Evolutionary conservation across 2,888 invertebrate species (phyloP).

Genomic region (Drosophila anomelani): DNA sequence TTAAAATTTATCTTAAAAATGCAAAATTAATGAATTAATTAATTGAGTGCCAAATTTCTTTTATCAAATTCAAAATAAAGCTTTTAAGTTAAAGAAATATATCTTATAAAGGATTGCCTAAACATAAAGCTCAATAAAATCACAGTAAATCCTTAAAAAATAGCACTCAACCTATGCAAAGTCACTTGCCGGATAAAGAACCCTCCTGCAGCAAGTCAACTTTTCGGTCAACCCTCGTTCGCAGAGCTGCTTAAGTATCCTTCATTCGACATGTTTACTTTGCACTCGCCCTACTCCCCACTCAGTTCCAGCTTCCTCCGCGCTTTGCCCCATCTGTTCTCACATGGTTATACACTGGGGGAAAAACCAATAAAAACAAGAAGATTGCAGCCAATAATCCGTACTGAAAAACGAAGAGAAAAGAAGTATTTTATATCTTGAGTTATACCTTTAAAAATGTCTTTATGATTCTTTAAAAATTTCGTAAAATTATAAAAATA

Average conservation of each 20-base stretch:
- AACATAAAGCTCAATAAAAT: too few relatives aligned
- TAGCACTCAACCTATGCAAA: neutral
- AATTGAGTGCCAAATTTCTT: too few relatives aligned
- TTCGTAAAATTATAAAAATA: neutral
- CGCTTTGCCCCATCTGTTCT: neutral
- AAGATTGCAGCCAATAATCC: neutral
- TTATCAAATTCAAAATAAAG: too few relatives aligned
- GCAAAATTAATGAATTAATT: too few relatives aligned
- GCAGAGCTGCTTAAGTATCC: slow-evolving; percentile 42
- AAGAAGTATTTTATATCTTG: too few relatives aligned
- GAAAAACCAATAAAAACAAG: neutral
- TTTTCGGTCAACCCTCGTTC: slow-evolving; percentile 41
- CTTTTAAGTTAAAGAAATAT: too few relatives aligned
- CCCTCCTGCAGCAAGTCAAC: slow-evolving; percentile 12
- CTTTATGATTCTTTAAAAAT: too few relatives aligned
- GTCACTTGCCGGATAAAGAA: slow-evolving; percentile 6
- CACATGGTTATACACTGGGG: slow-evolving; percentile 44
- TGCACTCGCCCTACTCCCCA: slow-evolving; percentile 40
- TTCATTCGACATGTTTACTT: slow-evolving; percentile 53
- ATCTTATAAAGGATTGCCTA: too few relatives aligned
- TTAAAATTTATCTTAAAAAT: neutral
- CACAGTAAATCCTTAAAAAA: slow-evolving; percentile 22
- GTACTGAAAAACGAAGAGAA: too few relatives aligned
- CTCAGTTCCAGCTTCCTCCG: slow-evolving; percentile 3
- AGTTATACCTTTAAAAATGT: too few relatives aligned